These are phyloP conservation scores for Conops quadrifasciatus DNA, from an alignment of 2,888 invertebrate genomes.

Conservation along the genomic window DNA sequence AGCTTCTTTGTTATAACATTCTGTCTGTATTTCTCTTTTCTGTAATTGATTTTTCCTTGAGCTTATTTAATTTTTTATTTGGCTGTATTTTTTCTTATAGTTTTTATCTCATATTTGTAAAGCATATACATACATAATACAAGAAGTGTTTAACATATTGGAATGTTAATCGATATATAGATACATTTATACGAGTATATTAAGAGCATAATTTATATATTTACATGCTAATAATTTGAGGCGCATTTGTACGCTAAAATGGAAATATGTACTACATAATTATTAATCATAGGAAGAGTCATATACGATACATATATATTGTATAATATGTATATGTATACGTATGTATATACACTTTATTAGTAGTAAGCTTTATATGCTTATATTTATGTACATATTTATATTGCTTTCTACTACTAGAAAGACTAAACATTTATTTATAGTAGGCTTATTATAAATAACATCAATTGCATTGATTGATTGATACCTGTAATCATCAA, in stretches of 20 bases:
- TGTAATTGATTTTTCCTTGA: not conserved
- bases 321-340: not conserved
- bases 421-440: not conserved
- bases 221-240: no score
- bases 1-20: not conserved
- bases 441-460: constrained; percentile 10
- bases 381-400: constrained; percentile 18
- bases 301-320: no score
- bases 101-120: constrained; percentile 10
- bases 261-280: constrained; percentile 5
- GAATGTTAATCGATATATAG: no score
- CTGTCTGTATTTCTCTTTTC: not conserved
- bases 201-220: no score
- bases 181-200: no score
- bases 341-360: constrained; percentile 9
- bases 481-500: constrained; percentile 34
- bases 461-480: not conserved
- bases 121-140: no score
- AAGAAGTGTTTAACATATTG: no score
- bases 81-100: not conserved
- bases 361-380: constrained; percentile 23
- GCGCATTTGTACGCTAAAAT: no score
- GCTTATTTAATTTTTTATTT: constrained; percentile 3
- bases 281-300: not conserved
- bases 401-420: not conserved